These are phyloP conservation scores for Sipha flava DNA, from an alignment of 1,140 invertebrate species.

Conservation along the genomic window DNA sequence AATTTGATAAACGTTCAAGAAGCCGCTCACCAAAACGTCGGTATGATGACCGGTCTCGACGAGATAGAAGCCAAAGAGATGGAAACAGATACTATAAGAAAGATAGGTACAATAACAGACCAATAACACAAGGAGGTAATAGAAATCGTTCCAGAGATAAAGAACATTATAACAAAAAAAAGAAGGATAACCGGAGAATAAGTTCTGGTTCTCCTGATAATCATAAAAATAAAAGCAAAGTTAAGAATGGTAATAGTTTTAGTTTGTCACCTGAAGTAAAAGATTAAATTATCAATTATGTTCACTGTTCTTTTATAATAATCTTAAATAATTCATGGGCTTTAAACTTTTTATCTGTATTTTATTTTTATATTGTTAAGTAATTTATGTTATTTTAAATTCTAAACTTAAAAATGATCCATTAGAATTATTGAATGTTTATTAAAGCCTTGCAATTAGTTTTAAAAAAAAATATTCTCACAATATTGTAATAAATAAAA, in stretches of 20 bases:
- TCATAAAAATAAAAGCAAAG: conserved; percentile 5
- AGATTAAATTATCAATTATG: not conserved
- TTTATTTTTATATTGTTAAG: not conserved
- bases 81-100: not conserved
- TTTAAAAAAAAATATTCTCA: too few species aligned
- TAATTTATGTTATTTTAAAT: not conserved
- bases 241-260: not conserved
- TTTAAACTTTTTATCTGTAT: not conserved
- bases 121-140: not conserved
- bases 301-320: not conserved
- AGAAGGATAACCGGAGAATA: not conserved
- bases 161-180: conserved; percentile 13
- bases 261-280: conserved; percentile 22
- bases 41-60: not conserved
- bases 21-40: not conserved
- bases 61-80: not conserved
- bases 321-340: not conserved
- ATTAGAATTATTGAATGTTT: too few species aligned
- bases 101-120: not conserved
- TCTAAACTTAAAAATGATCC: too few species aligned
- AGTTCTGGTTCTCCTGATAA: not conserved
- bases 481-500: too few species aligned
- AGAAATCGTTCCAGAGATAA: conserved; percentile 2
- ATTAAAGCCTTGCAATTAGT: too few species aligned
- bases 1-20: not conserved